Evolutionary conservation across 1,140 invertebrate genomes (phyloP).

Genomic region (Hermetia illucens): DNA sequence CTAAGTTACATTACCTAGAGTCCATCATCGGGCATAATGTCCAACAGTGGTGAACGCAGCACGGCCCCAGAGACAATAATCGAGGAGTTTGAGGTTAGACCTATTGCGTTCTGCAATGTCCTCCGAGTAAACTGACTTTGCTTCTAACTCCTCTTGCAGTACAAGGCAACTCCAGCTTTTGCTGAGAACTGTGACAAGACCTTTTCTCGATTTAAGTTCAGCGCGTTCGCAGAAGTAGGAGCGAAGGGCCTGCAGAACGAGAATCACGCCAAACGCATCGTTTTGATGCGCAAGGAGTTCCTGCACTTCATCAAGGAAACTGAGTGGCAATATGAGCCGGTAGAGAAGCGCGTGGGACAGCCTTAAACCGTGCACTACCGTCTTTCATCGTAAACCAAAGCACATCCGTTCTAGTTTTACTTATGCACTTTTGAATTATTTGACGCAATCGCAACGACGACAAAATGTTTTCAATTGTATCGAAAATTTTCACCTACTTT

Average conservation of each 20-base stretch:
- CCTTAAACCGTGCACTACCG: too few relatives aligned
- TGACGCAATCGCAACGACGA: background rate
- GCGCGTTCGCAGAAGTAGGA: slow-evolving; percentile 10
- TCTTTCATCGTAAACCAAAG: too few relatives aligned
- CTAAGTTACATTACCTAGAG: too few relatives aligned
- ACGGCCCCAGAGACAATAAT: too few relatives aligned
- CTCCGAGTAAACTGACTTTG: too few relatives aligned
- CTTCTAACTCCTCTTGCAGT: too few relatives aligned
- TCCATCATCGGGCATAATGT: too few relatives aligned
- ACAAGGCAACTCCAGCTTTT: too few relatives aligned
- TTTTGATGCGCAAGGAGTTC: slow-evolving; percentile 46
- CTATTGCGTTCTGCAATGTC: too few relatives aligned
- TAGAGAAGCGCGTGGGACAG: slow-evolving; percentile 17
- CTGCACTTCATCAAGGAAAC: slow-evolving; percentile 49
- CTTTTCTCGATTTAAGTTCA: slow-evolving; percentile 10
- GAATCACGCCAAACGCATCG: slow-evolving; percentile 44
- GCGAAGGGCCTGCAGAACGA: slow-evolving; percentile 24
- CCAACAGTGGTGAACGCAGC: too few relatives aligned
- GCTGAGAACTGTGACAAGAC: too few relatives aligned
- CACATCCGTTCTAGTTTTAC: background rate
- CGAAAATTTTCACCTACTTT: background rate
- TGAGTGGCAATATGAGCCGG: slow-evolving; percentile 50
- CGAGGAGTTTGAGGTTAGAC: too few relatives aligned
- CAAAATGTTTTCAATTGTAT: slow-evolving; percentile 5
- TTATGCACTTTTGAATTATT: background rate